Evolutionary conservation across 64 coral and sea anemone species (phyloP).

Genomic region (Montipora sp.): DNA sequence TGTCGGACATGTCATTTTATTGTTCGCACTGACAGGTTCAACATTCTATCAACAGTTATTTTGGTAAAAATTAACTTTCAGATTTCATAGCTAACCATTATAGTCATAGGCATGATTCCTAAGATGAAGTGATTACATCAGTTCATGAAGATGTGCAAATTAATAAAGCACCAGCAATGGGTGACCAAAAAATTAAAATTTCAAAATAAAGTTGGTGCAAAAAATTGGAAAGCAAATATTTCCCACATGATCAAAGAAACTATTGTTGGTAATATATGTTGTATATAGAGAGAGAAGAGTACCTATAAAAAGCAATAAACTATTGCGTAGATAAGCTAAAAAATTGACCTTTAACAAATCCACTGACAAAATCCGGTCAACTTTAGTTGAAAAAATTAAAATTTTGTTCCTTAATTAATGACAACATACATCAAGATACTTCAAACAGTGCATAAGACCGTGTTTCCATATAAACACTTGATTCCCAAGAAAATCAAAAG

Average conservation of each 20-base stretch:
- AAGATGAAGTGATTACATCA: not conserved
- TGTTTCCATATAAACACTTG: not conserved
- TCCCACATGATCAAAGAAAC: not conserved
- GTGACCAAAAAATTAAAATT: not conserved
- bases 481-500: conserved; percentile 12
- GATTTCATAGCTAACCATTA: too few species aligned
- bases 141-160: not conserved
- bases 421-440: not conserved
- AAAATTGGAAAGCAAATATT: not conserved
- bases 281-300: not conserved
- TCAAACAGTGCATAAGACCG: not conserved
- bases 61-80: not conserved
- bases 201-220: not conserved
- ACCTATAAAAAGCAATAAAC: not conserved
- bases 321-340: too few species aligned
- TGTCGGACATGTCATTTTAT: not conserved
- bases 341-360: too few species aligned
- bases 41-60: not conserved
- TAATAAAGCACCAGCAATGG: not conserved
- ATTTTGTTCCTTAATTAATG: not conserved
- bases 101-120: not conserved
- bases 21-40: not conserved
- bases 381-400: conserved; percentile 6
- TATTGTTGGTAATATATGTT: not conserved
- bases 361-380: too few species aligned